phyloP scores from a whole-genome alignment of 2,797 vertebrate species.

The Margarornis squamiger region DNA sequence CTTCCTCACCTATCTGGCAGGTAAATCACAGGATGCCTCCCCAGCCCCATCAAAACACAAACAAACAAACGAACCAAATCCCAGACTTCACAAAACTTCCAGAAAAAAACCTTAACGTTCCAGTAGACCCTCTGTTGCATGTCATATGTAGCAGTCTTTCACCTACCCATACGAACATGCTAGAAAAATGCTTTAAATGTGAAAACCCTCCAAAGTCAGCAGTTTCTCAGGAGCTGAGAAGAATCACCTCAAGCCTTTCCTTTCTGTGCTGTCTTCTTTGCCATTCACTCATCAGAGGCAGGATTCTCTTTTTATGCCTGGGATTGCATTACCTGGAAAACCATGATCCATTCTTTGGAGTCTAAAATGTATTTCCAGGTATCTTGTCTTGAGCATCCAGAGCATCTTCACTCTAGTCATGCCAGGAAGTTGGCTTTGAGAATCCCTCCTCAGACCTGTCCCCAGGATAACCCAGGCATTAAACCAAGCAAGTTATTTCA shows the following conservation, averaged over 20 bases:
- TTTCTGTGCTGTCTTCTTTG: not conserved
- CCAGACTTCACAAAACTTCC: not conserved
- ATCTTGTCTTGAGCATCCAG: not conserved
- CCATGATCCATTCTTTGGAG: not conserved
- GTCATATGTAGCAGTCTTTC: not conserved
- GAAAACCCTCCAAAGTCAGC: not conserved
- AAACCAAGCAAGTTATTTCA: not conserved
- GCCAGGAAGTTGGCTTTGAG: not conserved
- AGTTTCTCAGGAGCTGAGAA: not conserved
- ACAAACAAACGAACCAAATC: not conserved
- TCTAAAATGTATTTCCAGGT: not conserved
- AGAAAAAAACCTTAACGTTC: not conserved
- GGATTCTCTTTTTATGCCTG: not conserved
- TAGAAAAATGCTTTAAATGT: not conserved
- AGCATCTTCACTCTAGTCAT: not conserved
- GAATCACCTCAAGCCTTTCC: not conserved
- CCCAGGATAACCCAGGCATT: not conserved
- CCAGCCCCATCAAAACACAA: fast-evolving
- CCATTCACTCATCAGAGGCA: not conserved
- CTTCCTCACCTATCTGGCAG: not conserved
- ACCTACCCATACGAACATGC: not conserved
- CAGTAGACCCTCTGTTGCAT: not conserved
- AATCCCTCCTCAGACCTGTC: not conserved
- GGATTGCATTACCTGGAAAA: not conserved
- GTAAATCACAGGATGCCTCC: not conserved